Base-by-base conservation (phyloP, 2,113 vertebrate genomes). In the Cairina moschata region DNA sequence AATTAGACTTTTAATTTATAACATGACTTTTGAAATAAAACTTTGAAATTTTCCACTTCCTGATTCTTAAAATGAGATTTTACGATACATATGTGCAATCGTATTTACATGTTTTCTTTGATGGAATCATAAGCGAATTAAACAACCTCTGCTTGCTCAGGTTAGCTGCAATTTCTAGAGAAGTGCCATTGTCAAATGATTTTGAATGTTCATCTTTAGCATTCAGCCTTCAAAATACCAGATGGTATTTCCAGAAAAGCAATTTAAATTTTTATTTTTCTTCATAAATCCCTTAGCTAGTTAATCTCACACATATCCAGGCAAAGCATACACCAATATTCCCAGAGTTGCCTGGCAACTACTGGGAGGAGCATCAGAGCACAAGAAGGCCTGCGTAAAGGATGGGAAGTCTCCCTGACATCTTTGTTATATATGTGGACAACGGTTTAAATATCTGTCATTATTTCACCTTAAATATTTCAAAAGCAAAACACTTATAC, bases 341-440 rank as follows among this genome's bases (percentile, higher is more conserved):
- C 97, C 97, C 96, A 97, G 97, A 98, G 98, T 98, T 98, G 98
- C 98, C 97, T 97, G 97, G 98, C 98, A 98, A 98, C 98, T 97
- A 94, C 94, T 59, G 95, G 97, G 97, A 97, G 97, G 97, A 96
- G 96, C 96, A 77, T 46, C 8, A 31, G 95, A 96, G 97, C 97
- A 95, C 96, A 97, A 97, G 96, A 96, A 93, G 95, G 95, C 72
- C 95, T 95, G 95, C 91, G 85, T 25, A 96, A 96, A 97, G 78
- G 97, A 96, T 94, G 96, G 93, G 84, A 95, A 96, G 95, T 76
- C 88, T 40, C 87, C 95, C 96, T 55, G 69, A 95, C 91, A 95
- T 76, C 67, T 93, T 48, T 93, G 72, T 74, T 85, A 87, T 80
- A 94, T 90, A 26, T 46, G 72, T 6, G 52, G 40, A 58, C 73